A percentile compares a stretch with the other conserved stretches of the same genome.
These are phyloP conservation scores for Sinocyclocheilus anophthalmus DNA, from an alignment of 2,113 vertebrate genomes.

Conservation along the genomic window DNA sequence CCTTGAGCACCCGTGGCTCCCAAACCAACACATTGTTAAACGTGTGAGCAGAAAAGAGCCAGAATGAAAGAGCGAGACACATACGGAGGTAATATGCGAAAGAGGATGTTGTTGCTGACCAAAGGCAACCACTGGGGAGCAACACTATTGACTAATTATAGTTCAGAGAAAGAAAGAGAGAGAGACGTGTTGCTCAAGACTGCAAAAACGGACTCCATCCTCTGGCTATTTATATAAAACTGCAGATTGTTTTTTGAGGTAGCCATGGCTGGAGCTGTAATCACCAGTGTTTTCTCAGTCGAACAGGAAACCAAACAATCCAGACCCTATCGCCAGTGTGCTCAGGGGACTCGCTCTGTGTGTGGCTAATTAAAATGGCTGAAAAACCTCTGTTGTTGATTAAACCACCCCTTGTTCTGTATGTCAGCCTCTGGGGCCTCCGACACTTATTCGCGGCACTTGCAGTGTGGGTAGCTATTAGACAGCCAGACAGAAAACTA, in stretches of 20 bases:
- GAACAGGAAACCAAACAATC: slow-evolving; percentile 49
- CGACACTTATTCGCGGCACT: slow-evolving; percentile 16
- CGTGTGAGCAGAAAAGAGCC: slow-evolving; percentile 9
- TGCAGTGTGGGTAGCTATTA: neutral
- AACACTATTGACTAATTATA: slow-evolving; percentile 42
- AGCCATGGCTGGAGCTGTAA: slow-evolving; percentile 40
- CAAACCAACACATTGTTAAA: neutral
- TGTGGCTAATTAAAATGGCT: slow-evolving; percentile 50
- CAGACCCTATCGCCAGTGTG: slow-evolving; percentile 5
- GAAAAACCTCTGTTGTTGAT: slow-evolving; percentile 45
- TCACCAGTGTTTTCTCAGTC: slow-evolving; percentile 46
- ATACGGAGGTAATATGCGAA: neutral
- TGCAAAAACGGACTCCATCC: slow-evolving; percentile 2
- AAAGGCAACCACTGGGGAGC: neutral
- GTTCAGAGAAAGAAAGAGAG: slow-evolving; percentile 34
- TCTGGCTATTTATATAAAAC: slow-evolving; percentile 40
- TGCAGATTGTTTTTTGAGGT: slow-evolving; percentile 41
- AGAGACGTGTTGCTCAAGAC: slow-evolving; percentile 20
- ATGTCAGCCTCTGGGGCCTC: slow-evolving; percentile 30
- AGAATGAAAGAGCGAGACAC: neutral
- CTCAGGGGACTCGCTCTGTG: slow-evolving; percentile 2
- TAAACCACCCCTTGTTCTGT: slow-evolving; percentile 43
- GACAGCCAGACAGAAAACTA: neutral
- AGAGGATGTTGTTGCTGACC: slow-evolving; percentile 1
- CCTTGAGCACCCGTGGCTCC: neutral